Conservation (phyloP, 2,888 invertebrate genomes). For the Elmis aenea region DNA sequence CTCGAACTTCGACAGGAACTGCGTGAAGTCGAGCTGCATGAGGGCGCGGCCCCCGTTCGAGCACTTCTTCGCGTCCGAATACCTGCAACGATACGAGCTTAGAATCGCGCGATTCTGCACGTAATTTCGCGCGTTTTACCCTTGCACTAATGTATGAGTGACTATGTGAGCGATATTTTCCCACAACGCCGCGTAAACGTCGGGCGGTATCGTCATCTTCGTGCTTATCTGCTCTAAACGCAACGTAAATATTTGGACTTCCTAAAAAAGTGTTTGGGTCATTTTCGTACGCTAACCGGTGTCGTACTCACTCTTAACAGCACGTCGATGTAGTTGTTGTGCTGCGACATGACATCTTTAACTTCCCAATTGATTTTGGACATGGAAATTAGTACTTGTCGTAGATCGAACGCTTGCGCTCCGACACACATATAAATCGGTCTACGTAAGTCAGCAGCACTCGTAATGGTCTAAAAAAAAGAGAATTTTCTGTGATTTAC, state of each 20-base stretch:
- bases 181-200: constrained; percentile 74
- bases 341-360: constrained; percentile 91
- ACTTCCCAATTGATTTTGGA: constrained; percentile 92
- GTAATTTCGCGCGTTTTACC: too few species aligned
- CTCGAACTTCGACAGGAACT: constrained; percentile 86
- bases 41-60: constrained; percentile 93
- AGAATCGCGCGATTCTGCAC: too few species aligned
- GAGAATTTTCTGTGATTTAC: too few species aligned
- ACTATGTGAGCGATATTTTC: constrained; percentile 80
- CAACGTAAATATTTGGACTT: constrained; percentile 72
- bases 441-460: constrained; percentile 68
- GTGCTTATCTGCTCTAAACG: constrained; percentile 68
- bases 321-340: constrained; percentile 82
- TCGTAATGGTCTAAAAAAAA: constrained; percentile 60
- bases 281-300: not conserved
- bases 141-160: constrained; percentile 87
- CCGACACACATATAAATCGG: constrained; percentile 87
- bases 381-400: constrained; percentile 76
- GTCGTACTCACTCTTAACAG: constrained; percentile 64
- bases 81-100: constrained; percentile 47
- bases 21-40: constrained; percentile 97
- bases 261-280: too few species aligned
- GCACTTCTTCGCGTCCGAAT: constrained; percentile 87
- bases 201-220: constrained; percentile 65
- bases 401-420: constrained; percentile 72